Base-by-base conservation (phyloP, 2,797 vertebrate species). In the Chromobotia macracanthus region DNA sequence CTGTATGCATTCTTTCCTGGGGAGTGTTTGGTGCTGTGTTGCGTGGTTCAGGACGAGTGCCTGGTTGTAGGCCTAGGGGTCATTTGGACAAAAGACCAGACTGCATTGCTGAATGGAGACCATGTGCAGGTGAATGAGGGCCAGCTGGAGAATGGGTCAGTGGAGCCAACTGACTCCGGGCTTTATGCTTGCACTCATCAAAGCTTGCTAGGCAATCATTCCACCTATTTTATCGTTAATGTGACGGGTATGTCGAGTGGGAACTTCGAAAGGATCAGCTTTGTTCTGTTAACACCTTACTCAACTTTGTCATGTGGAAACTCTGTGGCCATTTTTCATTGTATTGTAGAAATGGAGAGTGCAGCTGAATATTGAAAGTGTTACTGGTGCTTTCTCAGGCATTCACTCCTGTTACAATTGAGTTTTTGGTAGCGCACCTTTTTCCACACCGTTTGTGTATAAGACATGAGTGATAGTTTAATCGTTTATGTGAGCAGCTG, bases 71-170 rank as follows among this genome's bases (percentile, higher is more conserved):
- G 5, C 67, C 56, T 23, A n/a, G 44, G 94, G 56, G 95, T 97
- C 91, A 97, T 94, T 92, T 99, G 97, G 97, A 96, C 96, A 87
- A 97, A 96, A 83, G 95, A 98, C 51, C 93, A 67, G 35, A 86
- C 91, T 46, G 89, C 91, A 72, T 90, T 98, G 77, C 86, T 85
- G 5, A 95, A 97, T 73, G 95, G 94, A 86, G 97, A 98, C 88
- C 96, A 95, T 70, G 94, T 93, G 0, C 95, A 85, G 86, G 94
- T 98, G 85, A 95, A 93, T 0, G 93, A 89, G 10, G 94, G 94
- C 81, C 93, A 95, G 90, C 94, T 98, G 88, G 95, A 96, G 93
- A 96, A 98, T 58, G 94, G 95, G 92, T 89, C 92, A 0, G 94
- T 95, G 60, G 94, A 95, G 87, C 92, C 93, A 28, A 87, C 94